Evolutionary conservation across 2,888 invertebrate species (phyloP).

Genomic region (Phengaris arion): DNA sequence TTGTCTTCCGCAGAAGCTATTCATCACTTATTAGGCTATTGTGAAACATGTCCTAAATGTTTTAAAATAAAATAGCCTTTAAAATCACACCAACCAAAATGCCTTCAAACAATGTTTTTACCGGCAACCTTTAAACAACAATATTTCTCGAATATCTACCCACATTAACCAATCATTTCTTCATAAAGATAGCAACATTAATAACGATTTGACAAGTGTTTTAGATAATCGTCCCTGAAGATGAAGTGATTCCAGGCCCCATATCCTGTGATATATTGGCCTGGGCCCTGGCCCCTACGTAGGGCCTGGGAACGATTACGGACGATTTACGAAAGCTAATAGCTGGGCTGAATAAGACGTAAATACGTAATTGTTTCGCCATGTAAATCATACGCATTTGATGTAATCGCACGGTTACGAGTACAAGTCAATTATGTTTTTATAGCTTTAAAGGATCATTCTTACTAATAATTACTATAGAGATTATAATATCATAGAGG

Average conservation of each 20-base stretch:
- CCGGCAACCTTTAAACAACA: background rate
- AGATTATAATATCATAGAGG: background rate
- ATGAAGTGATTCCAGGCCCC: constrained; percentile 60
- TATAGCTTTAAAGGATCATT: background rate
- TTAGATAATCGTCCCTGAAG: constrained; percentile 44
- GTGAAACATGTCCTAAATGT: too few species aligned
- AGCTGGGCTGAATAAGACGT: constrained; percentile 37
- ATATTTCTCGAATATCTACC: too few species aligned
- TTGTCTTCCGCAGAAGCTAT: too few species aligned
- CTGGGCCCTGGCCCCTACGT: constrained; percentile 50
- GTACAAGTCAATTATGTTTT: constrained; percentile 22
- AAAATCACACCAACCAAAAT: too few species aligned
- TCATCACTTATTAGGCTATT: too few species aligned
- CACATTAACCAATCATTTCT: background rate
- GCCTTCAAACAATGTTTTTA: too few species aligned
- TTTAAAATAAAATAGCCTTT: too few species aligned
- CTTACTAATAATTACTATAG: background rate
- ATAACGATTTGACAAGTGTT: constrained; percentile 39
- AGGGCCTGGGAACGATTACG: constrained; percentile 48
- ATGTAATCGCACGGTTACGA: background rate
- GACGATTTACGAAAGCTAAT: constrained; percentile 45
- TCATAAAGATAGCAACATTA: constrained; percentile 23
- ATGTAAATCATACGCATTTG: constrained; percentile 28
- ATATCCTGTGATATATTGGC: constrained; percentile 52
- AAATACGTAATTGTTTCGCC: constrained; percentile 38